These are phyloP conservation scores for Sarcophaga variegata DNA, from an alignment of 2,888 invertebrate species.

Conservation along the genomic window DNA sequence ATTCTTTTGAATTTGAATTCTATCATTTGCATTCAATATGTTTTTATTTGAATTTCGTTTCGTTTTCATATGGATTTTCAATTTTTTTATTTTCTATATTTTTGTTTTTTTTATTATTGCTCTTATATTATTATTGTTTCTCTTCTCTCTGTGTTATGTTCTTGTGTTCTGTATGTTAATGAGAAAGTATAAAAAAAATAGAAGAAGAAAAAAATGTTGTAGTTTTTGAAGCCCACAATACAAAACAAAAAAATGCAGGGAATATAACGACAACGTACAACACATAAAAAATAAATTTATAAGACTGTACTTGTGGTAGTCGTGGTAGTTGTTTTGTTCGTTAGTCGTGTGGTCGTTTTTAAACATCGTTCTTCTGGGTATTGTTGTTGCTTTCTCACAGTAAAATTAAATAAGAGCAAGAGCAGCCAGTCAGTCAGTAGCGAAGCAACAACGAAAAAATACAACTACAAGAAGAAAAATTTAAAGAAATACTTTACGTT, in stretches of 20 bases:
- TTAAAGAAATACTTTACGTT: conserved; percentile 32
- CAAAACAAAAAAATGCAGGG: conserved; percentile 61
- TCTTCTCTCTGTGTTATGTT: conserved; percentile 49
- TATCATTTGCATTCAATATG: conserved; percentile 51
- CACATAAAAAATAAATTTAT: conserved; percentile 64
- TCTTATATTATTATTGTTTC: not conserved
- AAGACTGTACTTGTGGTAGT: conserved; percentile 70
- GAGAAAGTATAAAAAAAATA: not conserved
- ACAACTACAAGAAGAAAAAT: conserved; percentile 4
- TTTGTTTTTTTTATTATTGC: conserved; percentile 29
- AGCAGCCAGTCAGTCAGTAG: conserved; percentile 60
- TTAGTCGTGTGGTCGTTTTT: conserved; percentile 53
- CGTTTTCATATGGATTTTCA: conserved; percentile 37
- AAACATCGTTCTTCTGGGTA: conserved; percentile 70
- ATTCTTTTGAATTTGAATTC: not conserved
- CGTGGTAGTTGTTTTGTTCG: conserved; percentile 65
- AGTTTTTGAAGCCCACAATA: conserved; percentile 61
- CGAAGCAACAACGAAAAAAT: conserved; percentile 46
- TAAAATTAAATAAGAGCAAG: conserved; percentile 42
- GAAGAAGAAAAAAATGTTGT: not conserved
- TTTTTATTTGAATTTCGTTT: conserved; percentile 52
- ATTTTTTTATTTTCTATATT: conserved; percentile 19
- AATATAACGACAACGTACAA: conserved; percentile 40
- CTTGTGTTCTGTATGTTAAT: conserved; percentile 43
- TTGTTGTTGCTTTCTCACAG: conserved; percentile 67